Evolutionary conservation across 2,888 invertebrate species (phyloP), one percentile per base, ranked within the genome.

Genomic region (Troides helena): DNA sequence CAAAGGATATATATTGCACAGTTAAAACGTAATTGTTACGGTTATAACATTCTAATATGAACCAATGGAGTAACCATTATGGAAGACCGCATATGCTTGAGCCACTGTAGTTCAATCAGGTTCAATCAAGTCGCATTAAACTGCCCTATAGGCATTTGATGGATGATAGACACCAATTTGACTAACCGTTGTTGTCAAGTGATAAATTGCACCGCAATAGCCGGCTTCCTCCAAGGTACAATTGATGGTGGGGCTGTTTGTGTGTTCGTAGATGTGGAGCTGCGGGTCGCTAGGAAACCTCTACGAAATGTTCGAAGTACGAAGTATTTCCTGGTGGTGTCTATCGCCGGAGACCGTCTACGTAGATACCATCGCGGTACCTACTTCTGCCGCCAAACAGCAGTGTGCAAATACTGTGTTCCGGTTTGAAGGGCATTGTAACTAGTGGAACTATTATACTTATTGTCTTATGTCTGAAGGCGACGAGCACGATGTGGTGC

Each of bases 91-190:
- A 60, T 36, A 30, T 36, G 65, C 62, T 50, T 53, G 65, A 59
- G 62, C 57, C 46, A 50, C 60, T 56, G 56, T 67, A 63, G 60
- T 60, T 64, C 64, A 70, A 70, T 70, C 59, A 64, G 67, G 60
- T 56, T 67, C 67, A 67, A 70, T 70, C 67, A 67, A 59, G 60
- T 36, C 66, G 50, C 50, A 67, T 67, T 70, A 60, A 63, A 60
- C 50, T 60, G 30, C 17, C 30, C 21, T 59, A 70, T 60, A 53
- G 62, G 17, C 67, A 61, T 70, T 64, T 70, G 70, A 70, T 67
- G 64, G 70, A 70, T 70, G 62, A 64, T 59, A 64, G 67, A 70
- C 63, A 70, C 60, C 67, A 67, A 70, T 67, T 70, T 63, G 64
- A 64, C 66, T 57, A 67, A 63, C 70, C 63, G 46, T 43, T 70